A percentile compares a stretch with the other conserved stretches of the same genome.
phyloP scores from a whole-genome alignment of 1,140 invertebrate species.

The Archegozetes longisetosus region DNA sequence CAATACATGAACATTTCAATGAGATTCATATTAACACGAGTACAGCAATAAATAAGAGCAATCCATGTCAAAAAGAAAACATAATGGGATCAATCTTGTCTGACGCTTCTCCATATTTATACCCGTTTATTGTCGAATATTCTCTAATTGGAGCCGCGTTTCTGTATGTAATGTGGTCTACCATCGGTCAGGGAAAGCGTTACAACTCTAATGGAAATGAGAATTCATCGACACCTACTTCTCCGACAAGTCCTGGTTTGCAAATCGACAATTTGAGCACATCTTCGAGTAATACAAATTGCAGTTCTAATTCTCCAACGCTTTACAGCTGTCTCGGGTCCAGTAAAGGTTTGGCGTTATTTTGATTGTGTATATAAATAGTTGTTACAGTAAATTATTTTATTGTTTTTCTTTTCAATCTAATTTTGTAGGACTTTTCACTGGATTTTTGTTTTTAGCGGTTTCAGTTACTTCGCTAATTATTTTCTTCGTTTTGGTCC shows the following conservation, averaged over 20 bases:
- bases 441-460: constrained; percentile 38
- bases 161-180: constrained; percentile 94
- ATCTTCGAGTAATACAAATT: constrained; percentile 8
- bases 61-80: constrained; percentile 22
- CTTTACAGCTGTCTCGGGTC: constrained; percentile 61
- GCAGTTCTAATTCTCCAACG: neutral
- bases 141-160: constrained; percentile 90
- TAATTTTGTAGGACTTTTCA: neutral
- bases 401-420: neutral
- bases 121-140: constrained; percentile 93
- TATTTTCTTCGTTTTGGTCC: constrained; percentile 80
- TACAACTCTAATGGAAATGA: neutral
- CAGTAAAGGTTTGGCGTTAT: constrained; percentile 40
- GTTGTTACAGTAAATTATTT: neutral
- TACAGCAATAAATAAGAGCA: constrained; percentile 14
- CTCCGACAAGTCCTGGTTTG: neutral
- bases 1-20: neutral
- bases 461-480: constrained; percentile 82
- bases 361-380: neutral
- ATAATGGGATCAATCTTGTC: constrained; percentile 46
- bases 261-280: constrained; percentile 15
- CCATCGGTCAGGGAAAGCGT: constrained; percentile 39
- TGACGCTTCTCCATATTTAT: constrained; percentile 77
- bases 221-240: neutral
- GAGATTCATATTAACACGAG: neutral